Base-by-base conservation (phyloP, 2,797 vertebrate genomes). In the Forpus xanthops region DNA sequence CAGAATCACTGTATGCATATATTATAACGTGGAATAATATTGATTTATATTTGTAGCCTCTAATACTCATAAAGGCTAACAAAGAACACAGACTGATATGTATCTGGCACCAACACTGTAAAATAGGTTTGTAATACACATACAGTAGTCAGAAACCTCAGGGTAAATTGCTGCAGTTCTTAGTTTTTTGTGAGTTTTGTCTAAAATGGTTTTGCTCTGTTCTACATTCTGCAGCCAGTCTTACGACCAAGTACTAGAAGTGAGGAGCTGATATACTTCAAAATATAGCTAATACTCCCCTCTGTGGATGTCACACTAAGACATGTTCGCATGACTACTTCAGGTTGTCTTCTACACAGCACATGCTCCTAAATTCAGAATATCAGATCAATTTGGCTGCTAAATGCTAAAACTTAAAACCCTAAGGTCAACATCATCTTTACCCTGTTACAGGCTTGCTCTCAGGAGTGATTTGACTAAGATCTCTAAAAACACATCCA, bases 261-360 rank as follows among this genome's bases (percentile, higher is more conserved):
- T 23, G 5, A 73, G 39, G 33, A 8, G 2, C 30, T 42, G 31
- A 44, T 9, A 64, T 5, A 68, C 27, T 61, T 61, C 2, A 11
- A 28, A 67, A 67, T 18, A 66, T 2, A 61, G 30, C 27, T 47
- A 80, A 64, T 4, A 10, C 21, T 77, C 50, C 27, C 13, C 16
- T 60, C 35, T 45, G 28, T 35, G 61, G 13, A 49, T 28, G 16
- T 27, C 33, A 64, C 0, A 0, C 50, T 15, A 13, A 81, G 9
- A 67, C 10, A 75, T 42, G 30, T 64, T 33, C 12, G 19, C 9
- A 4, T 31, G 11, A 53, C 25, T 67, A 37, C 15, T 37, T 52
- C 39, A 53, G 17, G 7, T 37, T 73, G 65, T 27, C 14, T 83
- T 82, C 50, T 67, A 71, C 17, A 65, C 8, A 85, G 27, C 8